A percentile compares a stretch with the other conserved stretches of the same genome.
Conservation (phyloP, 2,888 invertebrate species). For the Melikaiella ostensackeni region DNA sequence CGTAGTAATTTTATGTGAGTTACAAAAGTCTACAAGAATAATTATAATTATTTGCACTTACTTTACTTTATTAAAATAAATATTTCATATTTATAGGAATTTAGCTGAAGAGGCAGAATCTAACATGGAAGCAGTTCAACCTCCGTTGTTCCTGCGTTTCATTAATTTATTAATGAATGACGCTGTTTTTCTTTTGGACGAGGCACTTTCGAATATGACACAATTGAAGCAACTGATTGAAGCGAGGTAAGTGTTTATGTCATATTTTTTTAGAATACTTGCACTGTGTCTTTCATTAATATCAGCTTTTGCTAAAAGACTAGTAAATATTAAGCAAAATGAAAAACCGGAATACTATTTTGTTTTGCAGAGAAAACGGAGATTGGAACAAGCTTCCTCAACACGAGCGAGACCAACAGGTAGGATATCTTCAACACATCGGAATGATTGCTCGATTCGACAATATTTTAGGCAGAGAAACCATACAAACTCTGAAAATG, state of each 20-base stretch:
- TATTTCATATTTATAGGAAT: constrained; percentile 77
- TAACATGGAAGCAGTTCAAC: constrained; percentile 93
- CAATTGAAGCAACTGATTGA: constrained; percentile 90
- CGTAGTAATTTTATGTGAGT: constrained; percentile 86
- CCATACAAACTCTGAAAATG: constrained; percentile 89
- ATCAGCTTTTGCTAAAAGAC: too few relatives aligned
- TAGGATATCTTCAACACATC: constrained; percentile 85
- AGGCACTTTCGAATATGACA: constrained; percentile 93
- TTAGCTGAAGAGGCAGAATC: constrained; percentile 89
- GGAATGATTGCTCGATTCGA: constrained; percentile 94
- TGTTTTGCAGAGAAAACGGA: constrained; percentile 81
- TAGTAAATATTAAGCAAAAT: too few relatives aligned
- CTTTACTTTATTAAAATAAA: constrained; percentile 32
- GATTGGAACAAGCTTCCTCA: constrained; percentile 86
- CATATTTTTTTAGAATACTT: background rate
- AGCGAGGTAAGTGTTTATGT: constrained; percentile 79
- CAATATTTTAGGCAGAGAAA: constrained; percentile 94
- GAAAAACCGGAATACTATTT: constrained; percentile 11
- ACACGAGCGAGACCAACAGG: constrained; percentile 87
- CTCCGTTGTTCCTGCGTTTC: constrained; percentile 95
- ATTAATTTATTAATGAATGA: constrained; percentile 98
- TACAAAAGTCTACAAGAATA: background rate
- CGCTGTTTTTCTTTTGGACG: constrained; percentile 96
- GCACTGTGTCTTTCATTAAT: too few relatives aligned
- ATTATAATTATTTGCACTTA: constrained; percentile 9